Base-by-base conservation (phyloP, 1,140 invertebrate species). In the Drosophila lini region DNA sequence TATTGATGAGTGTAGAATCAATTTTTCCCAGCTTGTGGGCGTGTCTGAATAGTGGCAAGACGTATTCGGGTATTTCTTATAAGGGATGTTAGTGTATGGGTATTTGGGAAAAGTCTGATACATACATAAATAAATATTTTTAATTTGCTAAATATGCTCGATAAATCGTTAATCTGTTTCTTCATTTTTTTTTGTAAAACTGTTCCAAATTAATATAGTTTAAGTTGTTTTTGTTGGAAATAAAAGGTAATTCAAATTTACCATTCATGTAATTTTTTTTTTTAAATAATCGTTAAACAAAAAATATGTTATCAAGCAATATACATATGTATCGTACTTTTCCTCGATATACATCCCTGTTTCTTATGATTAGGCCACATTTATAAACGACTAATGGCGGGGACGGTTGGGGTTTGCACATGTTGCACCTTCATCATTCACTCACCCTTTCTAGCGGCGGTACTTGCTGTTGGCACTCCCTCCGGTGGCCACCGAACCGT, bases 381-480 rank as follows among this genome's bases (percentile, higher is more conserved):
- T 68, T 36, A n/a, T 55, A 44, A 80, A 65, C 44, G 60, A 74
- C 52, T 64, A 60, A 63, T 68, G 42, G 48, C 60, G 53, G 56
- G 45, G 36, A 56, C 61, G 38, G 56, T 16, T 19, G 50, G 42
- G 38, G 52, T n/a, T 19, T 42, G 42, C 53, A 28, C 22, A 44
- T 9, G 42, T 56, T n/a, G 63, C 44, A 55, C 48, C 34, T 57
- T 55, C 52, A 25, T 55, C 25, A 6, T 63, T 31, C 71, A 80
- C 80, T 89, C 57, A 89, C 84, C 84, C 47, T 5, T 22, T 52
- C 36, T 84, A 89, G 59, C 85, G 84, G 22, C 84, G 85, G 74
- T 90, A 89, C 70, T 89, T 89, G 60, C 84, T 89, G n/a, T 81
- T 89, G 16, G 80, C 85, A 50, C 84, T 89, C 8, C 55, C 83